phyloP scores from a whole-genome alignment of 1,140 invertebrate species.

The Aphelenchoides fujianensis region DNA sequence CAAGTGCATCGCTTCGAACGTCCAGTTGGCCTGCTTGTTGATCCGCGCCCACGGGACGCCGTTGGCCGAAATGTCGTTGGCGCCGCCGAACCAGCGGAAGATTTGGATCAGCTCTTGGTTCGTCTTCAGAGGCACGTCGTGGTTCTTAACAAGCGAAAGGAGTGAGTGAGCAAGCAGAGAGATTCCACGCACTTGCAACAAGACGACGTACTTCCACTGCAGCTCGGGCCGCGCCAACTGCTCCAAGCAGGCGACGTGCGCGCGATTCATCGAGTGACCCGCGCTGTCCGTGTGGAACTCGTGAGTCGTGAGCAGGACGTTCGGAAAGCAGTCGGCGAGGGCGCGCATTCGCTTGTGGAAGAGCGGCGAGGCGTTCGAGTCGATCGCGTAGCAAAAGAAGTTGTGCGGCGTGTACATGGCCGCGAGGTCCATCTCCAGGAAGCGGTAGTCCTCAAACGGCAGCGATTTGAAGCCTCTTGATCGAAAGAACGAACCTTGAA shows the following conservation, averaged over 20 bases:
- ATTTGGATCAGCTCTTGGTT: conserved; percentile 47
- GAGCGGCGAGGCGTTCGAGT: conserved; percentile 31
- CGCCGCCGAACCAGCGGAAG: conserved; percentile 44
- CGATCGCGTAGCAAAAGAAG: conserved; percentile 48
- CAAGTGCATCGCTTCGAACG: conserved; percentile 13
- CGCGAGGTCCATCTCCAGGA: conserved; percentile 48
- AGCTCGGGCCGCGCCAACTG: conserved; percentile 1
- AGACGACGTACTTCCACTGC: conserved; percentile 41
- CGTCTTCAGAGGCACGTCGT: conserved; percentile 41
- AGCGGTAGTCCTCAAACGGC: conserved; percentile 39
- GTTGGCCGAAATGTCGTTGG: conserved; percentile 49
- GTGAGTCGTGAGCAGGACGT: conserved; percentile 34
- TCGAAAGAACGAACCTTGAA: conserved; percentile 16
- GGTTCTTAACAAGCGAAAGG: conserved; percentile 37
- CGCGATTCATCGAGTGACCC: conserved; percentile 37
- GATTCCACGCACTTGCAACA: conserved; percentile 35
- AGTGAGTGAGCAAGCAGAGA: not conserved
- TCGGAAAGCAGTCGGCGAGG: conserved; percentile 44
- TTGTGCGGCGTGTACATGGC: conserved; percentile 47
- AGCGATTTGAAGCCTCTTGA: not conserved
- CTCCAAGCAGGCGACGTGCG: conserved; percentile 31
- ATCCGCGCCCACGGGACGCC: not conserved
- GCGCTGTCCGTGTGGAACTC: conserved; percentile 36
- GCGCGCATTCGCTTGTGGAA: conserved; percentile 38
- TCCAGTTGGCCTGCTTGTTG: conserved; percentile 17